Conservation (phyloP, 1,140 invertebrate genomes). For the Magallana angulata region DNA sequence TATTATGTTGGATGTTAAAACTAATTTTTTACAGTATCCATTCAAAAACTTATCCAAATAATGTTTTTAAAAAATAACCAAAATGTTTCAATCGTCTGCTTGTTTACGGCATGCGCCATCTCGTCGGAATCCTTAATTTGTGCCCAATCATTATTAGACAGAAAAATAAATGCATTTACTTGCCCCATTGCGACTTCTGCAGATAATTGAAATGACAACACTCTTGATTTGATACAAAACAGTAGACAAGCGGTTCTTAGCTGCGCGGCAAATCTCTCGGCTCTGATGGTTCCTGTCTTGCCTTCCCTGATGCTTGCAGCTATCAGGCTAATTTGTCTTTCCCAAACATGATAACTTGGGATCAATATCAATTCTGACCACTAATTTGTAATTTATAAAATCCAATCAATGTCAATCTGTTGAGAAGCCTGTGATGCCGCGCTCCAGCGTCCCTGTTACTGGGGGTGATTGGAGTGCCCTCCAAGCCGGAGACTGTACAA, state of each 20-base stretch:
- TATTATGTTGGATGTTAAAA: no score
- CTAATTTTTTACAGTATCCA: no score
- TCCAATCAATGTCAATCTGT: conserved; percentile 31
- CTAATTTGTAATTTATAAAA: conserved; percentile 37
- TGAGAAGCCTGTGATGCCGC: not conserved
- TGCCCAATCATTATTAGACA: conserved; percentile 12
- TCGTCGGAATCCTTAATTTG: not conserved
- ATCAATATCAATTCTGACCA: conserved; percentile 34
- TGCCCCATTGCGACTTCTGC: conserved; percentile 28
- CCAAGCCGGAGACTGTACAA: not conserved
- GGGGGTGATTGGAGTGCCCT: conserved; percentile 5
- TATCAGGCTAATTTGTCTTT: conserved; percentile 44
- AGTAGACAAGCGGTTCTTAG: not conserved
- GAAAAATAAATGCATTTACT: not conserved
- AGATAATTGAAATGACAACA: conserved; percentile 34
- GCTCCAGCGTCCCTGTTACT: not conserved
- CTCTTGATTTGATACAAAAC: conserved; percentile 28
- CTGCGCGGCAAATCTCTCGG: conserved; percentile 21
- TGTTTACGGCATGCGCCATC: no score
- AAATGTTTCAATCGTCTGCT: no score
- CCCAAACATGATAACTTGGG: conserved; percentile 48
- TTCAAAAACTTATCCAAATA: no score
- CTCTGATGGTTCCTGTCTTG: conserved; percentile 46
- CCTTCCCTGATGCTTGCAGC: conserved; percentile 19
- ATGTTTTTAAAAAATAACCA: no score